Percentiles rank a stretch among this genome's conserved stretches.
phyloP scores from a whole-genome alignment of 2,888 invertebrate genomes.

The Cloeon dipterum region DNA sequence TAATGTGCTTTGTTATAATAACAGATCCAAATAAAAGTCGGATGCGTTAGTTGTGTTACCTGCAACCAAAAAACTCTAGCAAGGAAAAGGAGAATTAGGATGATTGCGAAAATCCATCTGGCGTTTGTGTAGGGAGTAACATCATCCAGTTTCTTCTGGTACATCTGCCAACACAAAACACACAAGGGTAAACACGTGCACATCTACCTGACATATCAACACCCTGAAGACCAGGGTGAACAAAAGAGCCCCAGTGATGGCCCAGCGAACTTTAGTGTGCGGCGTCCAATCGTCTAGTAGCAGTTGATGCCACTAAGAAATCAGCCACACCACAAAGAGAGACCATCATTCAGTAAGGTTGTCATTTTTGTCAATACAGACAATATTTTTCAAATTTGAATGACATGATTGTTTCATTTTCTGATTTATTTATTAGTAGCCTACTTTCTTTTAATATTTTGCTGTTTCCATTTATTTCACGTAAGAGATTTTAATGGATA shows the following conservation, averaged over 20 bases:
- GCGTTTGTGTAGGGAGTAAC: slow-evolving; percentile 63
- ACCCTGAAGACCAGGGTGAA: slow-evolving; percentile 1
- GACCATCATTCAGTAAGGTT: no score
- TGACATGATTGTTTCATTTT: no score
- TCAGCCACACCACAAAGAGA: no score
- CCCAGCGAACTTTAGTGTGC: slow-evolving; percentile 9
- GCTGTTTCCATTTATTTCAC: not conserved
- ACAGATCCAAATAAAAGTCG: no score
- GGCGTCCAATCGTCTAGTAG: slow-evolving; percentile 12
- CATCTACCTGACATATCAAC: slow-evolving; percentile 4
- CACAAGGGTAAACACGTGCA: slow-evolving; percentile 4
- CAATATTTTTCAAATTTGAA: no score
- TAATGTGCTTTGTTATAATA: not conserved
- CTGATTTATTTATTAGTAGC: no score
- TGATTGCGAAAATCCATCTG: slow-evolving; percentile 55
- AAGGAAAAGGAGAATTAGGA: slow-evolving; percentile 48
- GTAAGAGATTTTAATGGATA: not conserved
- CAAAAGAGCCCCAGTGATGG: slow-evolving; percentile 4
- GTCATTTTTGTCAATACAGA: no score
- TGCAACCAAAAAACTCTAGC: slow-evolving; percentile 61
- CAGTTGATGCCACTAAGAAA: slow-evolving; percentile 8
- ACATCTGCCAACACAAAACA: slow-evolving; percentile 32
- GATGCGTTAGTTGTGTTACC: slow-evolving; percentile 30
- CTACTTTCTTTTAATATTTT: not conserved
- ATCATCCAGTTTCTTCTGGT: slow-evolving; percentile 64